Evolutionary conservation across 1,140 invertebrate species (phyloP), one percentile per base, ranked within the genome.

Genomic region (Tribolium madens): DNA sequence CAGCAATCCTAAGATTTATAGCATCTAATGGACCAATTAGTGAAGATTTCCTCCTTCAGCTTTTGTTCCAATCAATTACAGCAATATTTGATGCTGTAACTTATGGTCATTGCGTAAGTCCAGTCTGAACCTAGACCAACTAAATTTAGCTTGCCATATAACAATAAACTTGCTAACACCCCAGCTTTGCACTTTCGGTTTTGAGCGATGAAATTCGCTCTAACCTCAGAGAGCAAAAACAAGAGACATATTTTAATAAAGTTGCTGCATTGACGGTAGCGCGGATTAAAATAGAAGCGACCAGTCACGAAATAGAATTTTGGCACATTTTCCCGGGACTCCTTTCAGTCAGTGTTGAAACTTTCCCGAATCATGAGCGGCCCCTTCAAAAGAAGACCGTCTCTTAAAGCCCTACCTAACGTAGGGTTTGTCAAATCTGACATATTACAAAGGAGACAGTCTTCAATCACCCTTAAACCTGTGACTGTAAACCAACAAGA

Each of bases 401-500:
- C 84, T 9, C 70, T 85, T 13, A 84, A 84, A 48, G 76, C 78
- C 12, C 77, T 83, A 6, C 83, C 83, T 15, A 52, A 80, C 10
- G 75, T 83, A 48, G 82, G 80, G n/a, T 14, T 82, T 15, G 72
- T 78, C 7, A 74, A 75, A 15, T 60, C 75, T 3, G 70, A 60
- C 17, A 77, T 36, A 76, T 21, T 48, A 77, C 68, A 80, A 48
- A 50, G 83, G 48, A 76, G 83, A 10, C 74, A 79, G 7, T 84
- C 83, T 0, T 79, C 81, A 6, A 79, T 82, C 2, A 80, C 69
- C 7, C 73, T 78, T 7, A 78, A 71, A 21, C 36, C 31, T 12
- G 47, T 21, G 6, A 68, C 72, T 14, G 75, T 76, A 36, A 33
- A 64, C 17, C 76, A 78, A 13, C 81, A 81, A 85, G 90, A 91